Base-by-base conservation (phyloP, 1,140 invertebrate species). In the Lepidurus packardi region DNA sequence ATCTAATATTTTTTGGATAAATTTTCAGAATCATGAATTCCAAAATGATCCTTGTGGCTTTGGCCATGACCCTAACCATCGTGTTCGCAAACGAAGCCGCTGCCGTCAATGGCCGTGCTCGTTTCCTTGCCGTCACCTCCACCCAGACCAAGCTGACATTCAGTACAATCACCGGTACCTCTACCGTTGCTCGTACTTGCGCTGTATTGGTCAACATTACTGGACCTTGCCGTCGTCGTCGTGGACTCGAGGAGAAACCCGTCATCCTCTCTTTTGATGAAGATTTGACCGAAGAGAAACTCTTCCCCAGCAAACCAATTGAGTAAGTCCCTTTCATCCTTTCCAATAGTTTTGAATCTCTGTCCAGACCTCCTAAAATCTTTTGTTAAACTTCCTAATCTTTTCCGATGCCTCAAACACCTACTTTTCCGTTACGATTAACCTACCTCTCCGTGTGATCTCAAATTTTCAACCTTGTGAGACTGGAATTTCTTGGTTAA, bases 131-230 rank as follows among this genome's bases (percentile, higher is more conserved):
- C 53, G 53, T 21, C 13, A 65, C 53, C 13, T 65, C 53, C 53
- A 65, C 53, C 7, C 53, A 65, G 13, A 65, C 53, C 13, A 65
- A 7, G 53, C 21, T 65, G 53, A 65, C 53, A n/a, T 65, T 65
- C 53, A 65, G 53, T 21, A 65, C 53, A 13, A n/a, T 65, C 53
- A 16, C 13, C 8, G 53, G 16, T 8, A 7, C 53, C 21, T 65
- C 53, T 21, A 78, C 78, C 73, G 1, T 78, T 9, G 16, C 73
- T n/a, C 74, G 73, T 8, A 74, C 78, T 21, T 78, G 78, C 73
- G 78, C 78, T 45, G 25, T 45, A 8, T 44, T 78, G 73, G 78
- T 78, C 44, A 78, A 78, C 78, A 73, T 78, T 16, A 78, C 78
- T 4, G 78, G 78, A 7, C 11, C 78, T 7, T 78, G 78, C 41